Evolutionary conservation across 2,888 invertebrate species (phyloP).

Genomic region (Scaeva pyrastri): DNA sequence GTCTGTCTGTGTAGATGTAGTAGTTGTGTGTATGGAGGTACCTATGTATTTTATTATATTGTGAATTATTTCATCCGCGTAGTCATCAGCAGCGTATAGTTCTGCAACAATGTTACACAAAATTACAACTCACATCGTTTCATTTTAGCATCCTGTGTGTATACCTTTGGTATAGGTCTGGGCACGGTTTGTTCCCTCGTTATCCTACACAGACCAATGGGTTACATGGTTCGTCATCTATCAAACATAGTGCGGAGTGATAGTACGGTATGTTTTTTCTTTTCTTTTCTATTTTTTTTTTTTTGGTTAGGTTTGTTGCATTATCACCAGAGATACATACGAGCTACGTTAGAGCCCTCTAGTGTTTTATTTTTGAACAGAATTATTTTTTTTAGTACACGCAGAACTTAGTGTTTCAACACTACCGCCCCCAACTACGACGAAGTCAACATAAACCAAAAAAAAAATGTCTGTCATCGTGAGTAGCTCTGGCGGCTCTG

Average conservation of each 20-base stretch:
- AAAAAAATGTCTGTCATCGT: constrained; percentile 44
- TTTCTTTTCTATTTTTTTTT: not conserved
- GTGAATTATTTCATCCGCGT: constrained; percentile 64
- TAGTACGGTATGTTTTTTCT: constrained; percentile 10
- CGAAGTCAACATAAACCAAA: not conserved
- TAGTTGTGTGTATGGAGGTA: no score
- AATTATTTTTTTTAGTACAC: constrained; percentile 9
- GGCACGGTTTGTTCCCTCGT: constrained; percentile 6
- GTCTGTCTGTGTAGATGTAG: not conserved
- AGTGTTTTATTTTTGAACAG: constrained; percentile 20
- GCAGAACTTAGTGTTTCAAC: constrained; percentile 4
- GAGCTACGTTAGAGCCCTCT: not conserved
- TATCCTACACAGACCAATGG: constrained; percentile 52
- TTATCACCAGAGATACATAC: not conserved
- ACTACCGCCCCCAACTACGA: not conserved
- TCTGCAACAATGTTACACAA: constrained; percentile 70
- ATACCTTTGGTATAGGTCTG: not conserved
- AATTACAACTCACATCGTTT: constrained; percentile 61
- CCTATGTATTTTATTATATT: constrained; percentile 56
- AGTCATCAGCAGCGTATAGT: constrained; percentile 1
- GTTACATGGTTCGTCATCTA: constrained; percentile 70
- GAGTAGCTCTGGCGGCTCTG: constrained; percentile 53
- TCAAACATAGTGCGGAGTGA: constrained; percentile 32
- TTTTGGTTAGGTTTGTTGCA: constrained; percentile 28
- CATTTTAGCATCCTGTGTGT: constrained; percentile 39